These are phyloP conservation scores for Empidonax alnorum DNA, from an alignment of 2,113 vertebrate species.

Conservation along the genomic window DNA sequence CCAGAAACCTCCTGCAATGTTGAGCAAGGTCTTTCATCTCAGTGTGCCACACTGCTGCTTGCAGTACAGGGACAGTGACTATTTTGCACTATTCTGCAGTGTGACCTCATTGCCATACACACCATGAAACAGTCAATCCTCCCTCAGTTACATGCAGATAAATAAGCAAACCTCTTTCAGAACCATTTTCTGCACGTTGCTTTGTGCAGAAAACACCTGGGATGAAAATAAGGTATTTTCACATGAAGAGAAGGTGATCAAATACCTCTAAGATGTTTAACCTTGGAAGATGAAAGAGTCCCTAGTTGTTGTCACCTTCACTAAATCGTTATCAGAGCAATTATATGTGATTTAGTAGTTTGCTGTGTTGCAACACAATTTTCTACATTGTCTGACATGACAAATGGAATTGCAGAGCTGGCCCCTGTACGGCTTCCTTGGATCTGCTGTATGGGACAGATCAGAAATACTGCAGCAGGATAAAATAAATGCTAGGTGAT, in stretches of 20 bases:
- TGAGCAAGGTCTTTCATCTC: neutral
- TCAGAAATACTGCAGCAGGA: neutral
- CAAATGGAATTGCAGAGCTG: slow-evolving; percentile 1
- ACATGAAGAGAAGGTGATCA: neutral
- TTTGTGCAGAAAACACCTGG: neutral
- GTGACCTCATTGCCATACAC: neutral
- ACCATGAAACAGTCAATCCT: neutral
- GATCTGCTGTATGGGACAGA: neutral
- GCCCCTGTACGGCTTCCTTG: neutral
- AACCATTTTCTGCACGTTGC: fast-evolving
- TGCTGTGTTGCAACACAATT: slow-evolving; percentile 4
- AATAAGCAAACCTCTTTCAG: neutral
- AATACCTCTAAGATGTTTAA: neutral
- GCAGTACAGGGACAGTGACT: neutral
- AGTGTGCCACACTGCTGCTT: fast-evolving
- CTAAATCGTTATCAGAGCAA: neutral
- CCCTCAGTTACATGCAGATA: neutral
- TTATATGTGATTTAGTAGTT: slow-evolving; percentile 34
- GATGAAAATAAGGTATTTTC: neutral
- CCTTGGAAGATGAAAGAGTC: slow-evolving; percentile 3
- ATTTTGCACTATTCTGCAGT: fast-evolving
- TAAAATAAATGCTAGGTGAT: neutral
- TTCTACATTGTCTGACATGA: neutral
- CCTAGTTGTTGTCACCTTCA: neutral
- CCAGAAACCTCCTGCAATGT: neutral